Evolutionary conservation across 2,888 invertebrate species (phyloP).

Genomic region (Drosophila bunnanda): DNA sequence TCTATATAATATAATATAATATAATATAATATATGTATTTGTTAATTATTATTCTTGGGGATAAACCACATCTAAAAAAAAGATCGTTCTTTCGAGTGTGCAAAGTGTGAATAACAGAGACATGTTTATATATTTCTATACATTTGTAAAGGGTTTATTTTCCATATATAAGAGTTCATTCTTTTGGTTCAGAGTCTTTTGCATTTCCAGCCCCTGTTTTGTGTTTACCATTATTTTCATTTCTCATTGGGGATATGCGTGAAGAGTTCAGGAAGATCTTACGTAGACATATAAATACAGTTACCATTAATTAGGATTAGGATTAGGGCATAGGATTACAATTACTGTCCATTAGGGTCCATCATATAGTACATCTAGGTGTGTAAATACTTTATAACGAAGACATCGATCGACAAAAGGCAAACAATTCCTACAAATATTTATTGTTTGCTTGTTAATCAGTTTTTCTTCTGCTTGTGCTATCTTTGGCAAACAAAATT

Average conservation of each 20-base stretch:
- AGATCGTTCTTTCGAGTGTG: constrained; percentile 2
- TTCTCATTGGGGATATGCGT: constrained; percentile 33
- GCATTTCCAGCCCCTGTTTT: constrained; percentile 54
- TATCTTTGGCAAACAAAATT: constrained; percentile 39
- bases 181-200: constrained; percentile 56
- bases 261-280: constrained; percentile 36
- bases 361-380: constrained; percentile 23
- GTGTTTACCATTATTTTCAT: constrained; percentile 29
- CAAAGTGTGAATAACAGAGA: constrained; percentile 13
- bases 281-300: constrained; percentile 8
- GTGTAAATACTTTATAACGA: constrained; percentile 23
- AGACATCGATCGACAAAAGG: constrained; percentile 25
- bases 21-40: constrained; percentile 18
- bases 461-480: neutral
- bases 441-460: constrained; percentile 30
- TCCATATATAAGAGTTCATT: constrained; percentile 38
- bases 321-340: constrained; percentile 5
- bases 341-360: constrained; percentile 8
- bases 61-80: constrained; percentile 22
- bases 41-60: constrained; percentile 1
- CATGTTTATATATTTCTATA: constrained; percentile 5
- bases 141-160: constrained; percentile 28
- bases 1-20: constrained; percentile 10
- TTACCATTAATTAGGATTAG: constrained; percentile 6
- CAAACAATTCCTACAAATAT: constrained; percentile 6